Base-by-base conservation (phyloP, 2,888 invertebrate genomes). In the Cartodere bifasciata region DNA sequence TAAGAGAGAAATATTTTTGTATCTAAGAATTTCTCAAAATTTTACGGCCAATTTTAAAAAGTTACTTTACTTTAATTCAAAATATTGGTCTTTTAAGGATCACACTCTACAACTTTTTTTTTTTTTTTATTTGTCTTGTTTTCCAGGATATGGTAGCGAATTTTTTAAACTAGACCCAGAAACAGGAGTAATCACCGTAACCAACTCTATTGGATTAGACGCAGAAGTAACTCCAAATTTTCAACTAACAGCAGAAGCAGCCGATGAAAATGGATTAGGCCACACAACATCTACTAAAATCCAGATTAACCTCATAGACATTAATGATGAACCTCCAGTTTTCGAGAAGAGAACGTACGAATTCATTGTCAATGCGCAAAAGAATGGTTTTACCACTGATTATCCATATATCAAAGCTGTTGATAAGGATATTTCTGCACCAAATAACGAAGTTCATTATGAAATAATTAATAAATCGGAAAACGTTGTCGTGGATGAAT, bases 391-490 rank as follows among this genome's bases (percentile, higher is more conserved):
- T 48, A 84, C 84, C 3, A 43, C 53, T 2, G 70, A 74, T 26
- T 68, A 76, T 29, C 80, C 84, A n/a, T 66, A 78, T 45, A 72
- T 88, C 32, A 83, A 78, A 64, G 92, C 92, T 28, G 66, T 69
- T 36, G 90, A 91, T 57, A 74, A 70, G 49, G 90, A 91, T 56
- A 74, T 84, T 12, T 80, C 81, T 40, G 63, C 78, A 26, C 87
- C 88, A 28, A 90, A 90, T 58, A 88, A 88, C 58, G 70, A 79
- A 50, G 74, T 90, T 13, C 74, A 77, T 50, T 90, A 88, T 56
- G 84, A 86, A 64, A 68, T 90, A 29, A 69, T 81, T 42, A 81
- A 81, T 53, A 72, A 70, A 45, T 75, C 78, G 29, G 75, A 77
- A 41, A 78, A 81, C 54, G 81, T 87, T 55, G 60, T 71, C 13